Base-by-base conservation (phyloP, 1,140 invertebrate genomes). In the Cherax destructor region DNA sequence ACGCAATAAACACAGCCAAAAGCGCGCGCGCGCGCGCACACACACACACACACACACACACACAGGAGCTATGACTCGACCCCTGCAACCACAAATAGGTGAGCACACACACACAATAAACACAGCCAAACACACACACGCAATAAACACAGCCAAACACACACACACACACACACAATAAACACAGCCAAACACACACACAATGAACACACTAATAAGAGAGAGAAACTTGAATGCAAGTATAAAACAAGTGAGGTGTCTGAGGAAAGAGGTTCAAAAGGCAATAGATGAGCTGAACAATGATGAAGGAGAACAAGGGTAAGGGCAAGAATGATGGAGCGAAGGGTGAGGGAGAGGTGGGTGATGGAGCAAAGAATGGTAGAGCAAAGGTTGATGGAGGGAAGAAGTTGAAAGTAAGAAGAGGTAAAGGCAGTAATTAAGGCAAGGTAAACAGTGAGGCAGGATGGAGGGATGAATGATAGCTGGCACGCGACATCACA, bases 371-470 rank as follows among this genome's bases (percentile, higher is more conserved):
- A 47, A 24, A n/a, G n/a, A n/a, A 69, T n/a, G 3, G n/a, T n/a
- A 1, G 1, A n/a, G n/a, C 1, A 79, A 16, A 79, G 77, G 16
- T 13, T 13, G 77, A 79, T 13, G 16, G 41, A 47, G 77, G 30
- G 77, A 47, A 41, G 41, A 30, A 61, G 83, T 18, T n/a, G 49
- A 52, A 74, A 52, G 21, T 13, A 80, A 30, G 24, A 10, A 61
- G 61, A 56, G 88, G 41, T 79, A 30, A 56, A 50, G 56, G 13
- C 11, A 69, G 85, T 86, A 79, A 41, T 13, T 41, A 21, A 86
- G 88, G 83, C n/a, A 49, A 41, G 16, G 52, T 79, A 69, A 52
- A 65, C 13, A 18, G 49, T 21, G 49, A 47, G 30, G 74, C 3
- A 80, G 74, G n/a, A 50, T 7, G 74, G 18, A 18, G 41, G 59